Base-by-base conservation (phyloP, 1,140 invertebrate species). In the Notospermus geniculatus region DNA sequence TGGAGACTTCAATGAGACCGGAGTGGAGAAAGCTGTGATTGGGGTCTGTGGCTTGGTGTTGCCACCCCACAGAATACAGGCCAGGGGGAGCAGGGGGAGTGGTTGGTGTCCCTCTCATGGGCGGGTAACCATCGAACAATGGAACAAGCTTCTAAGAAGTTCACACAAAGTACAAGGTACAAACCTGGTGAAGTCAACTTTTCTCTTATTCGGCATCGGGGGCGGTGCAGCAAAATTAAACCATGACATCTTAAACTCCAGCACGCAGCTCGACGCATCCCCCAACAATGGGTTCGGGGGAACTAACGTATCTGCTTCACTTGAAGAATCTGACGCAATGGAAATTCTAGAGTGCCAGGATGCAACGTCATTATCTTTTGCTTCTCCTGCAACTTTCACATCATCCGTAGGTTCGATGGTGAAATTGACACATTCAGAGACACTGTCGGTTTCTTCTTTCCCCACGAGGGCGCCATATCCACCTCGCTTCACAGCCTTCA, bases 211-310 rank as follows among this genome's bases (percentile, higher is more conserved):
- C 0, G 94, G 92, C 17, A 92, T 92, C 65, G 92, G 87, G 0
- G 94, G 94, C 1, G 95, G 95, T 0, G 95, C 94, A 22, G 95
- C 95, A 84, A 97, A 97, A 78, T 97, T 97, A 68, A 97, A 94
- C 95, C 95, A 98, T 13, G 95, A 90, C 0, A 90, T 89, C 75
- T 91, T 90, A 4, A 97, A 81, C 73, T 96, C 90, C 45, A 96
- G 90, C 1, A 79, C 71, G 36, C 80, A 81, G 64, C 79, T 80
- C 2, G 83, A 81, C 4, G 80, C 79, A 75, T 84, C 79, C 2
- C 81, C 79, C 60, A 74, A 68, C 13, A 82, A 62, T 9, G 67
- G 63, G 39, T 72, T 63, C 22, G 54, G 32, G 25, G 23, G n/a
- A 7, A 1, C 66, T 19, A 22, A 32, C 32, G n/a, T 58, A 54